Conservation (phyloP, 2,888 invertebrate species). For the Anoplius nigerrimus region DNA sequence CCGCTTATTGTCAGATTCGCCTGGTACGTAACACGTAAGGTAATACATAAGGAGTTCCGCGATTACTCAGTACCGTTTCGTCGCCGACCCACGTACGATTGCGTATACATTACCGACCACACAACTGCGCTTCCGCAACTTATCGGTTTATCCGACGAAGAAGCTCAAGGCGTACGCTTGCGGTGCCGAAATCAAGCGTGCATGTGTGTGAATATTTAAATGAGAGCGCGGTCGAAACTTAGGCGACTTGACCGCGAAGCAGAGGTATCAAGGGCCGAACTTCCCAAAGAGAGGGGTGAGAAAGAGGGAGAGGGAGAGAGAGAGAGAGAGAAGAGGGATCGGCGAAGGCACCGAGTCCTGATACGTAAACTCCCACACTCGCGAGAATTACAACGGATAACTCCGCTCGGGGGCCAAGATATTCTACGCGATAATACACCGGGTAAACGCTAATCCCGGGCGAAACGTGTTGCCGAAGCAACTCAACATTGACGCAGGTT, state of each 20-base stretch:
- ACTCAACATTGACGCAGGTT: no score
- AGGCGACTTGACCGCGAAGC: constrained; percentile 44
- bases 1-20: no score
- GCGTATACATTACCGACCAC: no score
- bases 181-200: constrained; percentile 17
- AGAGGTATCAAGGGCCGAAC: constrained; percentile 41
- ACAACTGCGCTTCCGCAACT: background rate
- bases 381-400: constrained; percentile 28
- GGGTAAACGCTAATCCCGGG: constrained; percentile 2
- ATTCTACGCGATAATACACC: constrained; percentile 1
- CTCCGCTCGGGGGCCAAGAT: background rate
- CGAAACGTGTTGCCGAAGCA: background rate
- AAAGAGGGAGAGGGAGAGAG: background rate
- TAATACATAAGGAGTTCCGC: no score
- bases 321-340: no score
- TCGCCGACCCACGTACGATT: no score
- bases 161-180: constrained; percentile 6
- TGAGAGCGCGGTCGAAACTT: constrained; percentile 42
- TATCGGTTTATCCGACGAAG: constrained; percentile 28
- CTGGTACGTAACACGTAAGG: no score
- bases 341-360: constrained; percentile 9
- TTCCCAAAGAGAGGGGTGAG: constrained; percentile 39
- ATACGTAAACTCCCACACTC: constrained; percentile 20
- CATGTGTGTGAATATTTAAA: constrained; percentile 43
- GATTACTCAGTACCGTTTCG: no score